Percentiles rank a stretch among this genome's conserved stretches.
Evolutionary conservation across 2,888 invertebrate species (phyloP).

Genomic region (Melanostoma mellinum): DNA sequence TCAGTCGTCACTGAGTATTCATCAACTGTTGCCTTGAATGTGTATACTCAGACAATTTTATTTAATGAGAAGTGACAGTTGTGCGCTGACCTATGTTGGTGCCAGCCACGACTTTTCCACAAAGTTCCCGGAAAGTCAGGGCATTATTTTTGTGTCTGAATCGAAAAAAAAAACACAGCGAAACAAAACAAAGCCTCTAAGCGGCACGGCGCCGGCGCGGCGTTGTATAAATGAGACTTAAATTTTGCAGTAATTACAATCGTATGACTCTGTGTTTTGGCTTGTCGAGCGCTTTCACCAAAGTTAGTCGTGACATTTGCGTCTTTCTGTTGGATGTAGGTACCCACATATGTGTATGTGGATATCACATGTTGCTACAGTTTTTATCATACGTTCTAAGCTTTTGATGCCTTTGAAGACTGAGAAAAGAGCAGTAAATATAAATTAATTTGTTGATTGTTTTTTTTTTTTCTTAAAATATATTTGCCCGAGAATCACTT

Average conservation of each 20-base stretch:
- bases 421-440: too few relatives aligned
- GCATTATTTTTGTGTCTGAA: background rate
- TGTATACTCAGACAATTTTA: slow-evolving; percentile 12
- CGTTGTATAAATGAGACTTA: background rate
- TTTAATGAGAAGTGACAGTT: slow-evolving; percentile 57
- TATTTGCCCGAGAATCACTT: too few relatives aligned
- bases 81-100: slow-evolving; percentile 30
- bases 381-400: too few relatives aligned
- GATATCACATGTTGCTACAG: too few relatives aligned
- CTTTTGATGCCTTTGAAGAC: too few relatives aligned
- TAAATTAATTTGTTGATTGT: too few relatives aligned
- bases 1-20: background rate
- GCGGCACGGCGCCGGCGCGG: background rate
- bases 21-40: slow-evolving; percentile 22
- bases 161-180: slow-evolving; percentile 1
- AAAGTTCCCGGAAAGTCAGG: background rate
- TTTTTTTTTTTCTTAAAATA: too few relatives aligned
- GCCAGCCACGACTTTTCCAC: background rate
- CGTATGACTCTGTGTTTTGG: slow-evolving; percentile 3
- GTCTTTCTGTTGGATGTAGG: too few relatives aligned
- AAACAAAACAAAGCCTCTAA: slow-evolving; percentile 1
- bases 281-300: slow-evolving; percentile 34
- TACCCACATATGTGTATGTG: too few relatives aligned
- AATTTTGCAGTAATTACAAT: slow-evolving; percentile 14
- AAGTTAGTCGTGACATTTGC: background rate